Conservation (phyloP, 2,797 vertebrate genomes). For the Salmo trutta region DNA sequence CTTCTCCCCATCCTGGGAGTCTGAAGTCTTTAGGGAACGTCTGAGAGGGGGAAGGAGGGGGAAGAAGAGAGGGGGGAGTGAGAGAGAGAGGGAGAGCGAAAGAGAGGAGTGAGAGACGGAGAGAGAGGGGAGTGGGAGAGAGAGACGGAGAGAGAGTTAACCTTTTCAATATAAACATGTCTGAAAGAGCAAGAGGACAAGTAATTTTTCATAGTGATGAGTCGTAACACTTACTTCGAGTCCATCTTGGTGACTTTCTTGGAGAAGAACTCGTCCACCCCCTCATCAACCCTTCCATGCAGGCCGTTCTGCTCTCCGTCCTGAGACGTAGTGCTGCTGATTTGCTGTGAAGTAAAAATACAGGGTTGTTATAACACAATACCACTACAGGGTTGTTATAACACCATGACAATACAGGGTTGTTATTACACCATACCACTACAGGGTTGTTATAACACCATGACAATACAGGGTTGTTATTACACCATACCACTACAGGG, state of each 20-base stretch:
- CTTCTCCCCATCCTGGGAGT: slow-evolving; percentile 86
- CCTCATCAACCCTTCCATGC: slow-evolving; percentile 95
- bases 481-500: no score
- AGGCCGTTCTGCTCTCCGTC: slow-evolving; percentile 96
- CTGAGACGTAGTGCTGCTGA: slow-evolving; percentile 75
- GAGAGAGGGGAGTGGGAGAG: not conserved
- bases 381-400: no score
- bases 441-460: no score
- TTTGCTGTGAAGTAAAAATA: slow-evolving; percentile 64
- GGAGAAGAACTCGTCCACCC: slow-evolving; percentile 96
- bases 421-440: no score
- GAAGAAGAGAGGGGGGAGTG: not conserved
- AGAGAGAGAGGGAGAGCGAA: not conserved
- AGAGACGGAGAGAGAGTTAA: not conserved
- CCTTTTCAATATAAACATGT: not conserved
- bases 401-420: no score
- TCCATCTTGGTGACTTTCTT: slow-evolving; percentile 94
- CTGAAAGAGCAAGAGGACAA: not conserved
- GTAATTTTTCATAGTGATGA: not conserved
- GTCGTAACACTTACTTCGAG: slow-evolving; percentile 80
- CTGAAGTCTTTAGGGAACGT: slow-evolving; percentile 74
- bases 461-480: no score
- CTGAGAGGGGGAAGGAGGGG: not conserved
- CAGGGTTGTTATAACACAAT: no score
- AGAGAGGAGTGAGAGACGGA: not conserved